Evolutionary conservation across 1,140 invertebrate genomes (phyloP), one percentile per base, ranked within the genome.

Genomic region (Drosophila novamexicana): DNA sequence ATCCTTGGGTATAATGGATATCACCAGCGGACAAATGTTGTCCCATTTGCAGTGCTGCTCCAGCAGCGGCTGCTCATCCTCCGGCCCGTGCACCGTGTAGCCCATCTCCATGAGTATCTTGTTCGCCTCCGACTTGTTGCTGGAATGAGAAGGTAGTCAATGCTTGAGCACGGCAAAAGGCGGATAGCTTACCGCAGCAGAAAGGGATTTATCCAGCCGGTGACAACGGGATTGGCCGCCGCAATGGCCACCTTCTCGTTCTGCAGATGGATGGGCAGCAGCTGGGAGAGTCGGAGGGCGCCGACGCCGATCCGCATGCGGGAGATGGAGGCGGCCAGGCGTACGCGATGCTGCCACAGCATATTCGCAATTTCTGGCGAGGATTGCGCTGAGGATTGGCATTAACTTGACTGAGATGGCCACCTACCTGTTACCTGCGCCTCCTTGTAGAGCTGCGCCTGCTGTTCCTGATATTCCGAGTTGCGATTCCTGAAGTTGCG

Each of bases 201-300:
- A 62, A 94, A 95, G 0, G 94, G 94, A 91, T 97, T 97, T 0
- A 97, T 94, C 96, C 96, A 97, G 66, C 96, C 96, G 0, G 95
- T 95, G 6, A 96, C 94, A 0, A 95, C 93, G 0, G 94, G 93
- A 54, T 94, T 94, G 37, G 94, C 93, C 1, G 94, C 93, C 10
- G 94, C 93, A 53, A 94, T 94, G 1, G 93, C 93, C 12, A 95
- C 93, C 52, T 94, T 94, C 45, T 95, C 95, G 69, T 95, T 95
- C 47, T 95, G 94, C 57, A 97, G 86, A 90, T 96, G 96, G 7
- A 85, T 70, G 1, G 96, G 96, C 10, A 97, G 91, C 18, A 96
- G 84, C 40, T 96, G 93, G 6, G 95, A 95, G 77, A 95, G 92
- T 2, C 93, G 92, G n/a, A 95, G 93, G 12, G 96, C 96, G 39